Evolutionary conservation across 2,113 vertebrate genomes (phyloP).

Genomic region (Phrynosoma platyrhinos): DNA sequence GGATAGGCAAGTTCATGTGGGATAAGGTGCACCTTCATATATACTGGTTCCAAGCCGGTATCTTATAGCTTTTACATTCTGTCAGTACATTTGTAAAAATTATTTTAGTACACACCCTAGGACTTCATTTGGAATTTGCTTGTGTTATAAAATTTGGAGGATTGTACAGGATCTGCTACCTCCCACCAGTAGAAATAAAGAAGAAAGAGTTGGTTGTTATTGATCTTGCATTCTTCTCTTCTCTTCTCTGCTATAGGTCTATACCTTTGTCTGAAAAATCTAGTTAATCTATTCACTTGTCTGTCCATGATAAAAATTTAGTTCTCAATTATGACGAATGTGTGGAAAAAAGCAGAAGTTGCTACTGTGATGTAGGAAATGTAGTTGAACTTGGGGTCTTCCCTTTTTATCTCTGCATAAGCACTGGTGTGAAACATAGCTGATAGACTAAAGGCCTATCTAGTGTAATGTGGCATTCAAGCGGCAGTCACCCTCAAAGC

Average conservation of each 20-base stretch:
- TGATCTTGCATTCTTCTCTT: not conserved
- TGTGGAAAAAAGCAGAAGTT: not conserved
- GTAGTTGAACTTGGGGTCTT: slow-evolving; percentile 18
- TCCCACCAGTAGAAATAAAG: not conserved
- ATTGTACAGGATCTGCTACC: too few species aligned
- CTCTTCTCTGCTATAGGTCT: not conserved
- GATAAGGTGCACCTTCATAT: not conserved
- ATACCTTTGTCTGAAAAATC: not conserved
- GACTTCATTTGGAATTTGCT: not conserved
- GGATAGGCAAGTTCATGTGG: not conserved
- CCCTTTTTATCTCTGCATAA: slow-evolving; percentile 27
- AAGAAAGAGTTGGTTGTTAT: not conserved
- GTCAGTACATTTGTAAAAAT: not conserved
- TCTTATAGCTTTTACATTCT: not conserved
- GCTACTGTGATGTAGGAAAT: slow-evolving; percentile 6
- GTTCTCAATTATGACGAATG: not conserved
- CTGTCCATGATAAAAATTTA: not conserved
- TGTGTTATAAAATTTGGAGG: not conserved
- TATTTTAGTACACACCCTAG: not conserved
- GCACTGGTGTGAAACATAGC: not conserved
- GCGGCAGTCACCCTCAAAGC: not conserved
- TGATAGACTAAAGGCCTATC: not conserved
- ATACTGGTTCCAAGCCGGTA: not conserved
- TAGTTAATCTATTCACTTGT: not conserved
- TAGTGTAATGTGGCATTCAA: too few species aligned